A percentile compares a stretch with the other conserved stretches of the same genome.
phyloP scores from a whole-genome alignment of 2,888 invertebrate genomes.

The Pheosia tremula region DNA sequence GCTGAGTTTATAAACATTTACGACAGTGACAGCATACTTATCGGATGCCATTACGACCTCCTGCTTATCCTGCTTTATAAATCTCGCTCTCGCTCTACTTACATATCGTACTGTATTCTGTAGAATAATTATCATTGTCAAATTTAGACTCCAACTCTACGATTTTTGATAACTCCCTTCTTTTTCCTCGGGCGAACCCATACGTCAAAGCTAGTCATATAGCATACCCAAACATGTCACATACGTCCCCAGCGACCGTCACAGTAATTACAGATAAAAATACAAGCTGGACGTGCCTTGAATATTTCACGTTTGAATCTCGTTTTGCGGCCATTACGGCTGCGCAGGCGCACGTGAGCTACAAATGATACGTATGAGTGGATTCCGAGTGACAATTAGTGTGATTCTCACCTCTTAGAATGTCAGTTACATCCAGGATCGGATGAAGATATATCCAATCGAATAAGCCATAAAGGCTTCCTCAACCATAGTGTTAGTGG shows the following conservation, averaged over 20 bases:
- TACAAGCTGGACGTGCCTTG: conserved; percentile 34
- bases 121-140: no score
- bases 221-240: background rate
- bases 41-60: no score
- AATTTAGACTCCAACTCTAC: background rate
- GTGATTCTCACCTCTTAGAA: no score
- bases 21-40: no score
- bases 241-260: conserved; percentile 5
- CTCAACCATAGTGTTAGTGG: background rate
- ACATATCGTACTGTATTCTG: no score
- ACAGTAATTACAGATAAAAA: conserved; percentile 37
- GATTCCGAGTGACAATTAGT: no score
- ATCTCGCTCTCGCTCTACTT: no score
- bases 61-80: no score
- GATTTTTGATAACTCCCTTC: background rate
- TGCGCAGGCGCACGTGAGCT: conserved; percentile 27
- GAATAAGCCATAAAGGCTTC: background rate
- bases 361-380: background rate
- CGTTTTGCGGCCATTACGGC: conserved; percentile 27
- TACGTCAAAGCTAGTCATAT: background rate
- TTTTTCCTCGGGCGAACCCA: background rate
- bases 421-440: no score
- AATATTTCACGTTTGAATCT: conserved; percentile 28
- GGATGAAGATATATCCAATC: no score
- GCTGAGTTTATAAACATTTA: no score